A percentile compares a stretch with the other conserved stretches of the same genome.
Evolutionary conservation across 1,140 invertebrate genomes (phyloP).

Genomic region (Lepeophtheirus salmonis): DNA sequence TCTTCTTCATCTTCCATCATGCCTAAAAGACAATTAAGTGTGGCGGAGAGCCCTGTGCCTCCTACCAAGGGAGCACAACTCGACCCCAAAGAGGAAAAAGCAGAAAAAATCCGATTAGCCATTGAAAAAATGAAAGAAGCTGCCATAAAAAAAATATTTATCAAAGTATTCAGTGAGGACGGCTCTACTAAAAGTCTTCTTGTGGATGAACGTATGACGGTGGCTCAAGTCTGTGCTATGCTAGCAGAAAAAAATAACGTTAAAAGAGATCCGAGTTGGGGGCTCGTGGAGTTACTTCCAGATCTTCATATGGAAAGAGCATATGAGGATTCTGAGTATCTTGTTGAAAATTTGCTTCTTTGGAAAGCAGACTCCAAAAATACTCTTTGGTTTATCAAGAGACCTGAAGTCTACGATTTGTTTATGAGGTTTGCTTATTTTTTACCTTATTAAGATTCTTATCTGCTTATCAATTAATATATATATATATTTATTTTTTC

Average conservation of each 20-base stretch:
- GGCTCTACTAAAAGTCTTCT: constrained; percentile 84
- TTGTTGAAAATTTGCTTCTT: constrained; percentile 85
- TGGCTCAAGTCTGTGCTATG: constrained; percentile 68
- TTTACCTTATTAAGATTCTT: not conserved
- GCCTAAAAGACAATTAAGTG: not conserved
- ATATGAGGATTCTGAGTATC: constrained; percentile 87
- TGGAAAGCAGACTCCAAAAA: constrained; percentile 94
- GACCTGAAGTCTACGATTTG: constrained; percentile 66
- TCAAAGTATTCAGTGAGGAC: constrained; percentile 81
- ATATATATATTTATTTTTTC: constrained; percentile 12
- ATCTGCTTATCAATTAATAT: not conserved
- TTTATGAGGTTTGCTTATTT: constrained; percentile 35
- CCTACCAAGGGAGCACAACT: no score
- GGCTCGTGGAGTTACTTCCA: constrained; percentile 80
- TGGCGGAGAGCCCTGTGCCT: not conserved
- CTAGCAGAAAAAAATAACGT: constrained; percentile 92
- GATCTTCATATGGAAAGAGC: constrained; percentile 60
- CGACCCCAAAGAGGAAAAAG: constrained; percentile 41
- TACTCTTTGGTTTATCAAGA: constrained; percentile 74
- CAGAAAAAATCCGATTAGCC: constrained; percentile 85
- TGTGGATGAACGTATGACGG: constrained; percentile 92
- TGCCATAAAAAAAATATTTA: constrained; percentile 72
- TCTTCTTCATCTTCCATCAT: not conserved
- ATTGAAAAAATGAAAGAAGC: constrained; percentile 92
- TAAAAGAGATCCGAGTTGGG: constrained; percentile 75